Conservation (phyloP, 92 coral and sea anemone species). For the Epizoanthus stellaris region DNA sequence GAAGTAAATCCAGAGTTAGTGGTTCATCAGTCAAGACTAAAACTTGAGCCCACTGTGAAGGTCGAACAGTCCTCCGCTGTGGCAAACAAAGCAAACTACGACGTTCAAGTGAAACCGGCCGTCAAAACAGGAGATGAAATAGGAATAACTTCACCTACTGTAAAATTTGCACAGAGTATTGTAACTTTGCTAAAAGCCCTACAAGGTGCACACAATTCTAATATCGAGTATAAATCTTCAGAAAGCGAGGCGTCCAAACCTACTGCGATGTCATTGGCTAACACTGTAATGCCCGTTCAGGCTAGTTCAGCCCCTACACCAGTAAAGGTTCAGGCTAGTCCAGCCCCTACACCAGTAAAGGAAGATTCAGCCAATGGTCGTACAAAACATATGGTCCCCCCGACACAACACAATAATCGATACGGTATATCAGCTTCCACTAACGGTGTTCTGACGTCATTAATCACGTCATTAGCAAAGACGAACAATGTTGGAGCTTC, state of each 20-base stretch:
- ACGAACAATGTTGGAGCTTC: background rate
- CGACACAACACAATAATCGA: background rate
- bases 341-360: background rate
- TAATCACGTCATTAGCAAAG: background rate
- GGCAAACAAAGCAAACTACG: background rate
- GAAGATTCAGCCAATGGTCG: background rate
- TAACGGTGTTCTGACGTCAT: background rate
- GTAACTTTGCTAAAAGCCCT: slow-evolving; percentile 20
- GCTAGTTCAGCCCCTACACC: background rate
- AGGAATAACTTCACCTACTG: background rate
- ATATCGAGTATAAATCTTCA: background rate
- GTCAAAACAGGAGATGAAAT: background rate
- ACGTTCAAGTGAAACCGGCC: background rate
- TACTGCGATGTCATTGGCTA: background rate
- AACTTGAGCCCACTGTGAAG: slow-evolving; percentile 12
- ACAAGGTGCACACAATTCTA: slow-evolving; percentile 6
- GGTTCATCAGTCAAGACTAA: background rate
- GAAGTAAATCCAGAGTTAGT: slow-evolving; percentile 43
- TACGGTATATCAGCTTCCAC: background rate
- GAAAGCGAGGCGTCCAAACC: background rate
- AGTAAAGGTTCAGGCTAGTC: background rate
- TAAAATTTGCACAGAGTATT: slow-evolving; percentile 38
- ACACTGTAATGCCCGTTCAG: background rate
- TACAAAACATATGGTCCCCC: background rate
- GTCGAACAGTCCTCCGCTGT: background rate